Conservation (phyloP, 30 jellyfish, hydroid and myxozoan species). For the Mastigias papua region DNA sequence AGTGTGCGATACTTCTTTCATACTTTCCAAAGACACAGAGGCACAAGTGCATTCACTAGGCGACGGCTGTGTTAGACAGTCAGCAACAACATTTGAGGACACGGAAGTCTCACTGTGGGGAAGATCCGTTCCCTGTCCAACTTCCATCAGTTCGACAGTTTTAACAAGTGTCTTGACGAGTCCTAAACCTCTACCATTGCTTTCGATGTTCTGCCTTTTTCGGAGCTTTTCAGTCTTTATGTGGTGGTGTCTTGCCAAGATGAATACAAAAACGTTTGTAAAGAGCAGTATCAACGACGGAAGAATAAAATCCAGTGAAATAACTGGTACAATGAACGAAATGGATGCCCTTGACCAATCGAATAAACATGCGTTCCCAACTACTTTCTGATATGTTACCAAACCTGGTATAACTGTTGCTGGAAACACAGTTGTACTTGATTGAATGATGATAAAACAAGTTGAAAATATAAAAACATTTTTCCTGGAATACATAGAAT, state of each 20-base stretch:
- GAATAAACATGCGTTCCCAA: slow-evolving; percentile 10
- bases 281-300: slow-evolving; percentile 1
- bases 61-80: no score
- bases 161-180: slow-evolving; percentile 7
- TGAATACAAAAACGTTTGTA: slow-evolving; percentile 9
- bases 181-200: not conserved
- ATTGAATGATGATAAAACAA: not conserved
- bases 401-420: slow-evolving; percentile 12
- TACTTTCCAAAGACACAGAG: no score
- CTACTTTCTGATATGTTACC: slow-evolving; percentile 6
- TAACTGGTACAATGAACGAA: not conserved
- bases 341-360: slow-evolving; percentile 1
- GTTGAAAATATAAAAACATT: not conserved
- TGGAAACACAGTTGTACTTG: not conserved
- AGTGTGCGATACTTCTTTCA: no score
- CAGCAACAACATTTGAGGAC: not conserved
- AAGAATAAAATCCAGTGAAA: not conserved
- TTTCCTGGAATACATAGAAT: not conserved
- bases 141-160: slow-evolving; percentile 18
- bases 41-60: no score
- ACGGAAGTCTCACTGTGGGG: not conserved
- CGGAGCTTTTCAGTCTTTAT: not conserved
- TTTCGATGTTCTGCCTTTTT: not conserved
- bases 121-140: not conserved
- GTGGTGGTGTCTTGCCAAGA: slow-evolving; percentile 16